Evolutionary conservation across 2,113 vertebrate genomes (phyloP), one percentile per base, ranked within the genome.

Genomic region (Hyaena hyaena): DNA sequence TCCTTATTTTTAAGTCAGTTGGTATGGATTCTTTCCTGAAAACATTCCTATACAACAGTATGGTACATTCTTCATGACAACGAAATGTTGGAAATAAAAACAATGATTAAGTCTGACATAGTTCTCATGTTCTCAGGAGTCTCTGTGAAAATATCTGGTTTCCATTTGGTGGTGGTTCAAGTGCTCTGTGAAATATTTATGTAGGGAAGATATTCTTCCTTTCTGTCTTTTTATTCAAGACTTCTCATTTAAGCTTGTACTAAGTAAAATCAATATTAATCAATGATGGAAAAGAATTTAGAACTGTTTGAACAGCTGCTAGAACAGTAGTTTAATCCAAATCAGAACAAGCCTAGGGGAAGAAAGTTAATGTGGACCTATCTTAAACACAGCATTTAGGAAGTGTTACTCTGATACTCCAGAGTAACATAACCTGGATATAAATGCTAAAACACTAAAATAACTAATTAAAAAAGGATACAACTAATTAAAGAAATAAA

Each of bases 131-230:
- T 97, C 95, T 96, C 10, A 5, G 50, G 28, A 43, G 53, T 71
- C 61, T 31, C 43, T 33, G 14, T 66, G 74, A 92, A 94, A 97
- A 74, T 55, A 73, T 71, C 31, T 24, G 79, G 92, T 66, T 95
- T 98, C 45, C 65, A 92, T 93, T 90, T 95, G 79, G 88, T 94
- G 7, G 88, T 95, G 82, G 96, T 94, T 97, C 63, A 92, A 95
- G 43, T 96, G 90, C 83, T 87, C 96, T 77, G 61, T 97, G 95
- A 98, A 98, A 98, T 98, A 98, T 97, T 98, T 97, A 96, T 96
- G 87, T 50, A 94, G 93, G 96, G 73, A 55, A 97, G 90, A 92
- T 85, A 83, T 84, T 69, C n/a, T 68, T 95, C 84, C 79, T 97
- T 86, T 61, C 91, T 93, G 92, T 96, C 86, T 94, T 98, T 89